Percentiles rank a stretch among this genome's conserved stretches.
These are phyloP conservation scores for Microtus montanus DNA, from an alignment of 2,113 vertebrate genomes.

Conservation along the genomic window DNA sequence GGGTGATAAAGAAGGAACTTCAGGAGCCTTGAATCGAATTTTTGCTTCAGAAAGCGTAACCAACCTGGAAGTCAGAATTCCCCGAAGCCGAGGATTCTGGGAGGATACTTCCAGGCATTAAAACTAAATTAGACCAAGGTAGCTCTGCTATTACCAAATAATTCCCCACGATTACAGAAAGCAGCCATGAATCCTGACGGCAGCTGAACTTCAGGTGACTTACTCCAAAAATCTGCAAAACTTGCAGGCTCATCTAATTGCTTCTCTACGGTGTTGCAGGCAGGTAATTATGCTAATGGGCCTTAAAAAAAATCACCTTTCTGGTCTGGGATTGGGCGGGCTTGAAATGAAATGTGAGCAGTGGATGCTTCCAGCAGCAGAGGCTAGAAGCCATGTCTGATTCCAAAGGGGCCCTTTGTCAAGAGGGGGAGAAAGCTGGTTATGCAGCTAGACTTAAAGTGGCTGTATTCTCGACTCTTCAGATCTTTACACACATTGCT, in stretches of 20 bases:
- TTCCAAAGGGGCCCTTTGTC: not conserved
- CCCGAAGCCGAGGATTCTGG: conserved; percentile 68
- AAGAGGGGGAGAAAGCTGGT: not conserved
- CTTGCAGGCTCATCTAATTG: conserved; percentile 57
- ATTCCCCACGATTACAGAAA: conserved; percentile 71
- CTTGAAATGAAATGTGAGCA: not conserved
- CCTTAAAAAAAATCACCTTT: conserved; percentile 67
- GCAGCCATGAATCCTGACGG: conserved; percentile 66
- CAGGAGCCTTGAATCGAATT: conserved; percentile 68
- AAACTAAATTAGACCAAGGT: conserved; percentile 77
- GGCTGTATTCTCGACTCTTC: not conserved
- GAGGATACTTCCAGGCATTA: conserved; percentile 68
- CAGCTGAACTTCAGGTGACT: conserved; percentile 77
- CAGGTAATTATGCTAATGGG: conserved; percentile 73
- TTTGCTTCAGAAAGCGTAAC: conserved; percentile 63
- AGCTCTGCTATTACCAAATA: conserved; percentile 78
- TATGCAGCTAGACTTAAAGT: not conserved
- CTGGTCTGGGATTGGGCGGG: conserved; percentile 37
- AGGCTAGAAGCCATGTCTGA: not conserved
- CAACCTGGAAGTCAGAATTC: conserved; percentile 71
- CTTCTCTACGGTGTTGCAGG: conserved; percentile 24
- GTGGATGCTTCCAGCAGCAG: not conserved
- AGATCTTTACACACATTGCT: not conserved
- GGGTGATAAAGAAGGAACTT: conserved; percentile 70
- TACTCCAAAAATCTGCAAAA: conserved; percentile 51